phyloP scores from a whole-genome alignment of 2,797 vertebrate genomes.

The Aeoliscus strigatus region DNA sequence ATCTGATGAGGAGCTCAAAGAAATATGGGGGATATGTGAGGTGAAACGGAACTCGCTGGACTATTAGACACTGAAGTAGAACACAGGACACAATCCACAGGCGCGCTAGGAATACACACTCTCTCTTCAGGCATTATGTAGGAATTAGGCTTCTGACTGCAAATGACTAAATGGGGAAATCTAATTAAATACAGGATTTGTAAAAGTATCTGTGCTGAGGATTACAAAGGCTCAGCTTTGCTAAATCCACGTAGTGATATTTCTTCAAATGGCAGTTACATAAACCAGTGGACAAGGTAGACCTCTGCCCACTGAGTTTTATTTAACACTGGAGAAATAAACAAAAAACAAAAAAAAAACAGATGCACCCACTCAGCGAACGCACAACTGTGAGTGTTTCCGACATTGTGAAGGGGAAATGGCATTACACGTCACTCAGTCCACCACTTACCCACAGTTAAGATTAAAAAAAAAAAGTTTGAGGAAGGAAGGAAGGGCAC shows the following conservation, averaged over 20 bases:
- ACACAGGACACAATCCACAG: conserved; percentile 33
- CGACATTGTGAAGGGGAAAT: conserved; percentile 7
- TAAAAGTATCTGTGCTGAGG: conserved; percentile 71
- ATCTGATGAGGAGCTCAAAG: conserved; percentile 24
- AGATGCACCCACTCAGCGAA: not conserved
- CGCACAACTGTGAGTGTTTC: not conserved
- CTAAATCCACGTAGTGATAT: conserved; percentile 62
- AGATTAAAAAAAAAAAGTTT: conserved; percentile 23
- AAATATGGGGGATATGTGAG: conserved; percentile 32
- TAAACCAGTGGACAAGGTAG: conserved; percentile 50
- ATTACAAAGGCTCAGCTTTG: conserved; percentile 70
- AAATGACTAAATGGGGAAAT: conserved; percentile 70
- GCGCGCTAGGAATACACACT: conserved; percentile 47
- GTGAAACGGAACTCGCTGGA: conserved; percentile 50
- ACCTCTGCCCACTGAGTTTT: conserved; percentile 24
- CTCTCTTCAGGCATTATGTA: conserved; percentile 55
- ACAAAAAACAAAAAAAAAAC: too few relatives aligned
- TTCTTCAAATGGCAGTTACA: conserved; percentile 54
- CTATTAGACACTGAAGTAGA: conserved; percentile 56
- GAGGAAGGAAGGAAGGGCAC: not conserved
- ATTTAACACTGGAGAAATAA: not conserved
- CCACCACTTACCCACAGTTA: conserved; percentile 5
- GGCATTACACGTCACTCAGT: conserved; percentile 9
- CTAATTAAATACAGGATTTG: conserved; percentile 78
- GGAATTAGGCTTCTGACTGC: conserved; percentile 67